Base-by-base conservation (phyloP, 1,140 invertebrate genomes). In the Globodera ellingtonae region DNA sequence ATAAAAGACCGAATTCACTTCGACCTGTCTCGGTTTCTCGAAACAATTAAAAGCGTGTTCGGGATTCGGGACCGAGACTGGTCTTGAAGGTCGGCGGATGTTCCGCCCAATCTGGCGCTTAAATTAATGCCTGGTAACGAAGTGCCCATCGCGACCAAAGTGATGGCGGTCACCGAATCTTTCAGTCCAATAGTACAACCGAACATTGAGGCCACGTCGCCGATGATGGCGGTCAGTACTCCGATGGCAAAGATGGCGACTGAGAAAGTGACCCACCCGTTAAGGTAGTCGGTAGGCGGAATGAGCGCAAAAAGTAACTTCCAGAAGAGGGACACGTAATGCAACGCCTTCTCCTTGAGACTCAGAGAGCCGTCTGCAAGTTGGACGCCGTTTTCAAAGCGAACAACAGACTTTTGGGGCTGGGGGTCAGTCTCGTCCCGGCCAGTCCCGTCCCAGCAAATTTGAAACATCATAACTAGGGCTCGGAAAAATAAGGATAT, bases 231-330 rank as follows among this genome's bases (percentile, higher is more conserved):
- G 3, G 97, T 99, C 78, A 98, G 93, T 6, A 97, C 83, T 13
- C 96, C 97, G 89, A 98, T 98, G 84, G 93, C 93, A n/a, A 94
- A 87, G 88, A 99, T 98, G 52, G 95, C 95, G 15, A 94, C 92
- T 65, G 94, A 92, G 90, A 99, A 99, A 90, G 95, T 97, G 0
- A 95, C 90, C 92, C 97, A 98, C 47, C 86, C 86, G 76, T 86
- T 89, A 18, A 78, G 67, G 75, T 88, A 89, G 78, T 88, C 95
- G 90, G 97, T 98, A n/a, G 97, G 97, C 83, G 97, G 97, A 79
- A 98, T 94, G 90, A 96, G 95, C 69, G 97, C 97, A 90, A 98
- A 98, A 24, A 98, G 90, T 72, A 99, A 90, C 91, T 99, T 99
- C 97, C 97, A 99, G 89, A 98, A 96, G 65, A 99, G 91, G 7